These are phyloP conservation scores for Drosophila colorata DNA, from an alignment of 2,888 invertebrate genomes.

Conservation along the genomic window DNA sequence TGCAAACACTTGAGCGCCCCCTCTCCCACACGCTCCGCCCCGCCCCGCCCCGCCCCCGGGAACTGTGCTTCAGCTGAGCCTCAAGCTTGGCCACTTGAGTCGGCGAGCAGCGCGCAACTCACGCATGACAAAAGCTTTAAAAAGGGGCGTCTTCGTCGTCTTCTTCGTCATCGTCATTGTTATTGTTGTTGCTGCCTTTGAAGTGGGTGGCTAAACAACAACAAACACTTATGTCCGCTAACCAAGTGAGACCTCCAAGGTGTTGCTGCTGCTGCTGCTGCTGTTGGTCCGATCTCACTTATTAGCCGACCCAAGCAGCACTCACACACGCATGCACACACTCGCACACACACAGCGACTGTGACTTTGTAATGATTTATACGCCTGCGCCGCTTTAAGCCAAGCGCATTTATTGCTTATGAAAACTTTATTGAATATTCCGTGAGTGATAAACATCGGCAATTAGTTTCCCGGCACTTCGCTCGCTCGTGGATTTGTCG, in stretches of 20 bases:
- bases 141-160: conserved; percentile 65
- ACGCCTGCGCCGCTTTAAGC: conserved; percentile 41
- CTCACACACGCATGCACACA: conserved; percentile 19
- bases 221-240: conserved; percentile 62
- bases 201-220: conserved; percentile 65
- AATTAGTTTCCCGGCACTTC: conserved; percentile 59
- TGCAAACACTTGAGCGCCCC: conserved; percentile 63
- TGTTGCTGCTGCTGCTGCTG: conserved; percentile 52
- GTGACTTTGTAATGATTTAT: conserved; percentile 48
- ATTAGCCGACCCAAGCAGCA: conserved; percentile 60
- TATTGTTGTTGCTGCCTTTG: conserved; percentile 34
- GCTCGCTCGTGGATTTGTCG: conserved; percentile 42
- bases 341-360: conserved; percentile 1
- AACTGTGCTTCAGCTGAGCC: conserved; percentile 62
- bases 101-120: conserved; percentile 31
- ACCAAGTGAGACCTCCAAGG: conserved; percentile 65
- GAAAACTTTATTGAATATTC: conserved; percentile 59
- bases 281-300: conserved; percentile 56
- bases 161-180: conserved; percentile 34
- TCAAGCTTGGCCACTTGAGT: conserved; percentile 61
- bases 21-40: not conserved
- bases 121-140: conserved; percentile 71
- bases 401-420: conserved; percentile 48
- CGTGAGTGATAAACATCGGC: conserved; percentile 68
- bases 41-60: not conserved